phyloP scores from a whole-genome alignment of 2,797 vertebrate species.

The Macroramphosus scolopax region DNA sequence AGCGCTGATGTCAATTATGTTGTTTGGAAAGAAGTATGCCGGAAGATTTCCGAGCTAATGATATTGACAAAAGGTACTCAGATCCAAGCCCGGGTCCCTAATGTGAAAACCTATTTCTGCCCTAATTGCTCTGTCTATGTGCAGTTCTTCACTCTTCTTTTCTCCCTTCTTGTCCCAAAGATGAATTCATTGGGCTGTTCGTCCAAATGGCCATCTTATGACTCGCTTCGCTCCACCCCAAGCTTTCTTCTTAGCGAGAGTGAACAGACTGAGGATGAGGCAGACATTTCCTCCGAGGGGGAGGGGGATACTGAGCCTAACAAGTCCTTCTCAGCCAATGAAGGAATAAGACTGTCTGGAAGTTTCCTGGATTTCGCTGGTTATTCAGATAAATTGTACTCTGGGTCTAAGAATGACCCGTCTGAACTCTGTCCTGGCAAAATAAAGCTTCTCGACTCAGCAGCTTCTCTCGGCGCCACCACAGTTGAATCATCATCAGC shows the following conservation, averaged over 20 bases:
- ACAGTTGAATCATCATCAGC: slow-evolving; percentile 26
- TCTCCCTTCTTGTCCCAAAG: slow-evolving; percentile 28
- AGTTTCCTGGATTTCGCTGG: slow-evolving; percentile 27
- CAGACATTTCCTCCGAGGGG: slow-evolving; percentile 67
- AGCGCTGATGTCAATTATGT: too few species aligned
- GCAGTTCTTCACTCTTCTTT: neutral
- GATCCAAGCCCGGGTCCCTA: too few species aligned
- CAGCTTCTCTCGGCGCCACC: slow-evolving; percentile 18
- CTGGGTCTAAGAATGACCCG: slow-evolving; percentile 8
- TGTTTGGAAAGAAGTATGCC: too few species aligned
- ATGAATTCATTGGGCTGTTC: slow-evolving; percentile 71
- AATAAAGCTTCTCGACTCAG: slow-evolving; percentile 4
- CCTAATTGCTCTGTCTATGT: too few species aligned
- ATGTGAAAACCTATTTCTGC: too few species aligned
- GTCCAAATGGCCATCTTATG: slow-evolving; percentile 71
- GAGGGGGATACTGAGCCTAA: slow-evolving; percentile 50
- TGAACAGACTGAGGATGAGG: slow-evolving; percentile 75
- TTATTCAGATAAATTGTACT: slow-evolving; percentile 22
- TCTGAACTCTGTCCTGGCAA: slow-evolving; percentile 7
- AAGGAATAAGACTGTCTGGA: slow-evolving; percentile 19
- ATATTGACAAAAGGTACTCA: too few species aligned
- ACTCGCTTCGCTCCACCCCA: slow-evolving; percentile 64
- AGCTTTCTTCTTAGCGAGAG: slow-evolving; percentile 69
- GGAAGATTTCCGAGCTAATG: too few species aligned
- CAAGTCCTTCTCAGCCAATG: slow-evolving; percentile 17